Evolutionary conservation across 2,888 invertebrate species (phyloP).

Genomic region (Caenorhabditis imperialis): DNA sequence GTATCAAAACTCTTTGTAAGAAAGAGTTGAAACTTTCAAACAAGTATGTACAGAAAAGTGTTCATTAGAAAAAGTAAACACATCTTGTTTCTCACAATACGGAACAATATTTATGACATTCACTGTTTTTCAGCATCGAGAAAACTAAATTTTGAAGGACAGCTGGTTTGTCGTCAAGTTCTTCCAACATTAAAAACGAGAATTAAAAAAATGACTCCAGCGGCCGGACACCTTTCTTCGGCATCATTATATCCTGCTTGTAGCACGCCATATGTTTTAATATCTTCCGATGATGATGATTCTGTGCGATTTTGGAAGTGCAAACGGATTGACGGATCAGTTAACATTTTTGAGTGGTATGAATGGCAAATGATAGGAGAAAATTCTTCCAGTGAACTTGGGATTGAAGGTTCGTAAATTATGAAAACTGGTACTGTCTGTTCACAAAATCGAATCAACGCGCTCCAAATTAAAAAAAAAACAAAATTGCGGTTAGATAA

Average conservation of each 20-base stretch:
- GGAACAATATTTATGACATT: too few relatives aligned
- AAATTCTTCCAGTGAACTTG: conserved; percentile 69
- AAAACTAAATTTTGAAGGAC: conserved; percentile 66
- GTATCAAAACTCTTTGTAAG: too few relatives aligned
- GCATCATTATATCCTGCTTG: conserved; percentile 99
- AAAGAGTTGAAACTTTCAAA: too few relatives aligned
- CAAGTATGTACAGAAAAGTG: too few relatives aligned
- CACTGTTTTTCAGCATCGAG: too few relatives aligned
- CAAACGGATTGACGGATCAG: conserved; percentile 9
- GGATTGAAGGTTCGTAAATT: conserved; percentile 69
- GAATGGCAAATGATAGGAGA: conserved; percentile 76
- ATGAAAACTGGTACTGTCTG: too few relatives aligned
- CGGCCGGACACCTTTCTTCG: conserved; percentile 96
- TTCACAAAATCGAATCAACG: too few relatives aligned
- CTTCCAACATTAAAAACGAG: conserved; percentile 59
- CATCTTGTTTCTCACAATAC: too few relatives aligned
- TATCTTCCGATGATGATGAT: conserved; percentile 92
- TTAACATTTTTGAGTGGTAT: conserved; percentile 63
- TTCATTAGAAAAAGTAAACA: too few relatives aligned
- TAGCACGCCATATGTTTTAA: conserved; percentile 94
- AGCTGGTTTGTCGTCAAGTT: conserved; percentile 68
- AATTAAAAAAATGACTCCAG: conserved; percentile 85
- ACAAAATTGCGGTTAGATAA: too few relatives aligned
- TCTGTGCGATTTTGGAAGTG: conserved; percentile 83
- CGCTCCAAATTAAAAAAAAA: too few relatives aligned